Evolutionary conservation across 2,888 invertebrate genomes (phyloP), one percentile per base, ranked within the genome.

Genomic region (Phymatocera aterrima): DNA sequence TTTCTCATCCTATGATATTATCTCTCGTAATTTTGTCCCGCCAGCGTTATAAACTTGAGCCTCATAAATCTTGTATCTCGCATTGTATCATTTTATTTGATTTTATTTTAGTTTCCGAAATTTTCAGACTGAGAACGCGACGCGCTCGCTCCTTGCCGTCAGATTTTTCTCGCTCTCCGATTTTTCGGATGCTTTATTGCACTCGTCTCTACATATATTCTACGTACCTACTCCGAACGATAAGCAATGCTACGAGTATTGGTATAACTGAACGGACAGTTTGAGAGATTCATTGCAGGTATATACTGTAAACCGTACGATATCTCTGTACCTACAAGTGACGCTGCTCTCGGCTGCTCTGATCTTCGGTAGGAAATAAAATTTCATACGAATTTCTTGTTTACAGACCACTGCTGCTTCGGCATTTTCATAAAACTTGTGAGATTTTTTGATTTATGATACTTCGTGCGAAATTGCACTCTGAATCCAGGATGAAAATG

Each of bases 261-360:
- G 34, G 61, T 18, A 64, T 64, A 18, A 64, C 61, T 18, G 61
- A 1, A 64, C 18, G 60, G 61, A 64, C 61, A 64, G 61, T 64
- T 64, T 15, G 18, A 37, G 37, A 64, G 61, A 64, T 64, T 64
- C 61, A 64, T 64, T 64, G 61, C 37, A 34, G 18, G n/a, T 51
- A 37, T 64, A 0, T 43, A 12, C 43, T 12, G 43, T 12, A 43
- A 10, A 6, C 8, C 43, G 43, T 43, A 64, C 61, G 61, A 64
- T 64, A 37, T 64, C 61, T 37, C 57, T 57, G 28, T 64, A n/a
- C 61, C n/a, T n/a, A n/a, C 8, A n/a, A n/a, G n/a, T 64, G 1
- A 34, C 18, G 61, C 15, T 1, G 61, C 61, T 34, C n/a, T n/a
- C 37, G 2, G 10, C 15, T 51, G 12, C 4, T 40, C 40, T 40